Evolutionary conservation across 2,888 invertebrate genomes (phyloP).

Genomic region (Caenorhabditis becei): DNA sequence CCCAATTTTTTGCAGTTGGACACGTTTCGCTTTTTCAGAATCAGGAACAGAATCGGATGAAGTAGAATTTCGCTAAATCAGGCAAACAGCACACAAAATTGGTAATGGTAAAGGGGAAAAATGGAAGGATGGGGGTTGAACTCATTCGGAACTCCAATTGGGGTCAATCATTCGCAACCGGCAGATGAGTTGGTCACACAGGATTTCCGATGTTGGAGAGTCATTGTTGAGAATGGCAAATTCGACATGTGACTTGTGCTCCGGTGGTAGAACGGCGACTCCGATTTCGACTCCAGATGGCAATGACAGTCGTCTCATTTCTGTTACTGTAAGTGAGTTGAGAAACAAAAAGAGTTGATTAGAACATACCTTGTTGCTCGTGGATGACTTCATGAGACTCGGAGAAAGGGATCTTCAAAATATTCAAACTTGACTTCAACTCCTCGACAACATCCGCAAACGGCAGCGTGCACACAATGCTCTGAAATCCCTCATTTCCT

Average conservation of each 20-base stretch:
- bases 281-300: slow-evolving; percentile 72
- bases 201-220: slow-evolving; percentile 63
- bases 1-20: slow-evolving; percentile 27
- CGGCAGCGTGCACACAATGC: slow-evolving; percentile 64
- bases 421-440: slow-evolving; percentile 63
- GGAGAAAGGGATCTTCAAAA: slow-evolving; percentile 63
- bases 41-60: slow-evolving; percentile 6
- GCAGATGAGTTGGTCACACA: slow-evolving; percentile 67
- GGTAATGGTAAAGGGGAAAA: neutral
- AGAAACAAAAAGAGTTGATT: neutral
- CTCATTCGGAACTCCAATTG: slow-evolving; percentile 51
- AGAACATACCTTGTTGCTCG: slow-evolving; percentile 61
- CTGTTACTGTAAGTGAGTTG: slow-evolving; percentile 41
- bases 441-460: slow-evolving; percentile 64
- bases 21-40: slow-evolving; percentile 38
- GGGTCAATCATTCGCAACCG: slow-evolving; percentile 67
- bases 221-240: slow-evolving; percentile 68
- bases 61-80: slow-evolving; percentile 40
- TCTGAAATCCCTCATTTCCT: too few species aligned
- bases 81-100: slow-evolving; percentile 14
- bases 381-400: slow-evolving; percentile 65
- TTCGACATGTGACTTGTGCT: slow-evolving; percentile 71
- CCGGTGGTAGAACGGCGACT: slow-evolving; percentile 67
- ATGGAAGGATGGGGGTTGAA: neutral
- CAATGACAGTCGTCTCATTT: slow-evolving; percentile 68